Percentiles rank a stretch among this genome's conserved stretches.
phyloP scores from a whole-genome alignment of 92 coral and sea anemone genomes.

The Porites divaricata region DNA sequence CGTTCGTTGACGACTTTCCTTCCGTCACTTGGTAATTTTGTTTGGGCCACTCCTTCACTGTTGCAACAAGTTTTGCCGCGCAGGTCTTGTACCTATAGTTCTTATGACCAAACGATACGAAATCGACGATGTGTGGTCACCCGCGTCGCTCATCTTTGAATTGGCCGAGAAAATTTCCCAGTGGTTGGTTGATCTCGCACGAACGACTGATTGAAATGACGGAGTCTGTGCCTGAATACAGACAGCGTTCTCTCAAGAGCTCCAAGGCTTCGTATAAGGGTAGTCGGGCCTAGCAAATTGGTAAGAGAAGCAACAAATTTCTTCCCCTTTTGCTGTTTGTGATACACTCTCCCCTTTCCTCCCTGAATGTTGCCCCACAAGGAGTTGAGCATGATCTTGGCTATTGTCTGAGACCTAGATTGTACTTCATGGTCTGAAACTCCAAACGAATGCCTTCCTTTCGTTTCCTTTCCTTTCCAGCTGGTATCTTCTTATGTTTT shows the following conservation, averaged over 20 bases:
- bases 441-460: too few species aligned
- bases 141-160: neutral
- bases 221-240: neutral
- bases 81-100: neutral
- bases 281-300: conserved; percentile 10
- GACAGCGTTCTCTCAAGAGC: neutral
- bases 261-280: conserved; percentile 14
- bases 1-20: neutral
- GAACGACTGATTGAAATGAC: too few species aligned
- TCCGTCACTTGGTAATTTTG: neutral
- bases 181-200: too few species aligned
- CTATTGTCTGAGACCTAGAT: too few species aligned
- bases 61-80: too few species aligned
- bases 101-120: conserved; percentile 4
- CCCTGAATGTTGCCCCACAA: conserved; percentile 30
- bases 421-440: too few species aligned
- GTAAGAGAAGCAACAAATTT: neutral
- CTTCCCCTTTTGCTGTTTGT: neutral
- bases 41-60: neutral
- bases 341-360: neutral
- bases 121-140: neutral
- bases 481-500: too few species aligned
- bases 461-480: too few species aligned
- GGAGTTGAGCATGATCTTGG: conserved; percentile 7
- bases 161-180: neutral